Base-by-base conservation (phyloP, 2,113 vertebrate species). In the Lepisosteus osseus region DNA sequence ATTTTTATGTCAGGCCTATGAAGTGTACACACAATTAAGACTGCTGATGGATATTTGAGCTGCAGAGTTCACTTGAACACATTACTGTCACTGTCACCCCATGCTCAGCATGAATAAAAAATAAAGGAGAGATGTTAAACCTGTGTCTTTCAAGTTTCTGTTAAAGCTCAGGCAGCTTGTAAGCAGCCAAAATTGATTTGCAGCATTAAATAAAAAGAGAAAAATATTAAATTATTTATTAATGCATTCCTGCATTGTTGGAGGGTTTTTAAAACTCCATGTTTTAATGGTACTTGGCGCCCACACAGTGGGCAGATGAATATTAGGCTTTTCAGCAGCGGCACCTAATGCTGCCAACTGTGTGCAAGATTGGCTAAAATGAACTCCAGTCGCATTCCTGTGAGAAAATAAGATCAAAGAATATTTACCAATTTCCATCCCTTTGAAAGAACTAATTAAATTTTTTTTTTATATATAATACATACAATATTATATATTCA, bases 381-480 rank as follows among this genome's bases (percentile, higher is more conserved):
- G 15, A 72, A 59, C 74, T 74, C 64, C 66, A 57, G 44, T 40
- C 2, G 72, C 67, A 41, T 77, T 73, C 55, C 61, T 6, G 57
- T 55, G 0, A 1, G 2, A 51, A 62, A 69, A 12, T 0, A 65
- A 73, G 44, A 82, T 83, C 41, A 83, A 86, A 79, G 72, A 4
- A 77, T 61, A 2, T 67, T 70, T 51, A 29, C 0, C 3, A 41
- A 42, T 72, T 0, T 51, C 67, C 3, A 1, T 64, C 40, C 42
- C 45, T 72, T 73, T 77, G 72, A 79, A 67, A 57, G 68, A 71
- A 12, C 4, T 12, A 75, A 57, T 72, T 69, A 70, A 77, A 73
- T 69, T 43, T 29, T 29, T 0, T 29, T 29, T 29, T 29, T 29
- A 29, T 29, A 29, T 2, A 62, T 59, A 61, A n/a, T 65, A 54